phyloP scores from a whole-genome alignment of 2,113 vertebrate species.

The Protobothrops mucrosquamatus region DNA sequence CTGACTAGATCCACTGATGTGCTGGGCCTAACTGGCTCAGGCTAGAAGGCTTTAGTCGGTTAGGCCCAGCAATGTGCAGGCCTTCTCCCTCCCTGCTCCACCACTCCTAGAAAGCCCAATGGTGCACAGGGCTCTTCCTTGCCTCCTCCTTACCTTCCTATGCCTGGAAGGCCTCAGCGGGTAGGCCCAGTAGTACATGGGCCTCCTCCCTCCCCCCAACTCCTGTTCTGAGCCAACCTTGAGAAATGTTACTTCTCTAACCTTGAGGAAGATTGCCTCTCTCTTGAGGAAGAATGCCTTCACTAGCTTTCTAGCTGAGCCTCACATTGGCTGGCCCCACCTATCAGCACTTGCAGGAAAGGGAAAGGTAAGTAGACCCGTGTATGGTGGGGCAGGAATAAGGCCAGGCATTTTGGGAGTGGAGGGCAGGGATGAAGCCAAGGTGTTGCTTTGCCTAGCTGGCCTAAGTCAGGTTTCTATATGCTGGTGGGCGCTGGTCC shows the following conservation, averaged over 20 bases:
- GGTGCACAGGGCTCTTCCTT: background rate
- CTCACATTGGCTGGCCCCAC: background rate
- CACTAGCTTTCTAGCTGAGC: background rate
- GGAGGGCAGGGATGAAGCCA: background rate
- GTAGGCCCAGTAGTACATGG: background rate
- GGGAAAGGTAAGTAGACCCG: background rate
- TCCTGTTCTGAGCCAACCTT: background rate
- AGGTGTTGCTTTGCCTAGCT: background rate
- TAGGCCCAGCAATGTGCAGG: background rate
- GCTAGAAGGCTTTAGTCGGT: background rate
- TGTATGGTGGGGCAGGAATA: background rate
- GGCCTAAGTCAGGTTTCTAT: background rate
- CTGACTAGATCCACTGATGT: background rate
- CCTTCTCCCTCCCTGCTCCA: background rate
- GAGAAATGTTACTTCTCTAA: background rate
- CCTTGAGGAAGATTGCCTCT: background rate
- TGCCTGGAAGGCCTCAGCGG: background rate
- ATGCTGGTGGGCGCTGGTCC: background rate
- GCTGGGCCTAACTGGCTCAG: background rate
- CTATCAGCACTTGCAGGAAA: background rate
- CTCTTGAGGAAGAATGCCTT: background rate
- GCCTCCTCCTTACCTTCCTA: background rate
- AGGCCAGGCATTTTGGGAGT: background rate
- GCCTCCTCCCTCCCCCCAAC: background rate
- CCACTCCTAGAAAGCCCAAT: background rate